Base-by-base conservation (phyloP, 2,113 vertebrate species). In the Cariama cristata region DNA sequence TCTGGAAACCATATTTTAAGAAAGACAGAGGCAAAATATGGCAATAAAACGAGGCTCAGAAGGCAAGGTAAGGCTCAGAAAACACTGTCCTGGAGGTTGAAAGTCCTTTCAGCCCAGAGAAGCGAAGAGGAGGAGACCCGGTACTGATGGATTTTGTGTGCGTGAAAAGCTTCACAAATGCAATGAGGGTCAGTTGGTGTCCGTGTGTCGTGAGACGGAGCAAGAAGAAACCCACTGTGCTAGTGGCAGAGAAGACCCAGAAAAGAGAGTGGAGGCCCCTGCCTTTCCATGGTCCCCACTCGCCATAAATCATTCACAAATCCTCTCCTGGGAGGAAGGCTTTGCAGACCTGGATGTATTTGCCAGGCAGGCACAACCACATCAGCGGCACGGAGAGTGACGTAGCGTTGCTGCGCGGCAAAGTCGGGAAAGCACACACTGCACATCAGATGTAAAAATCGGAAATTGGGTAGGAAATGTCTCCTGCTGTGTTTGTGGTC, bases 281-380 rank as follows among this genome's bases (percentile, higher is more conserved):
- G 15, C 0, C 1, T 55, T 66, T 56, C 28, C 0, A 0, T 3
- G 11, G 15, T 35, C 19, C 16, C 44, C 1, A 5, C 28, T 58
- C 19, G 14, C 32, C 55, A 2, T 14, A 12, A 35, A 86, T 18
- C 14, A 17, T 17, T 42, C 6, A 1, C 27, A 73, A 1, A 18
- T 32, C 33, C n/a, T 58, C 14, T 59, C 17, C 44, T 5, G 4
- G 30, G 23, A 9, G 19, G 16, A 20, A 20, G 14, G 44, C 16
- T 49, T 42, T 79, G 80, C 49, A 47, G 44, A 9, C 76, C 50
- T 59, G 45, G 24, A 1, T 4, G 2, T 30, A 1, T 6, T 8
- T 27, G 22, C 12, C 53, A 23, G 66, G 60, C 33, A 26, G 60
- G 56, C 55, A 79, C 2, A 13, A 2, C 8, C 27, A 14, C 0